phyloP scores from a whole-genome alignment of 2,797 vertebrate genomes.

The Peromyscus melanophrys region DNA sequence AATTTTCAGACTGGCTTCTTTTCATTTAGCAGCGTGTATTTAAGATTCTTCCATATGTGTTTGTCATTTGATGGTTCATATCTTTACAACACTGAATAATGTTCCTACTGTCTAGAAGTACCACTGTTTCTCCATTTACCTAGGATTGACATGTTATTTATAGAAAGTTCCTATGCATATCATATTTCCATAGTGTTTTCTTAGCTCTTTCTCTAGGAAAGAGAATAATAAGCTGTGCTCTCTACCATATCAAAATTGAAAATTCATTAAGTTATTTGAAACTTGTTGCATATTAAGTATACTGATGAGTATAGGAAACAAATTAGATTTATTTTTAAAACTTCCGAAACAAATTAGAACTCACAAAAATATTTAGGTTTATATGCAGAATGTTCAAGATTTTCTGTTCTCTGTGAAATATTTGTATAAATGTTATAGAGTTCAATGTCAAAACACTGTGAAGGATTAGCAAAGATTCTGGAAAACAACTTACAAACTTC shows the following conservation, averaged over 20 bases:
- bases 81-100: background rate
- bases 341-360: background rate
- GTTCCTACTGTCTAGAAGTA: too few species aligned
- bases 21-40: too few species aligned
- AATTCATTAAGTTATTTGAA: background rate
- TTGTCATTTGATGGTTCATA: background rate
- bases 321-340: slow-evolving; percentile 29
- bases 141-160: background rate
- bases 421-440: background rate
- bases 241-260: background rate
- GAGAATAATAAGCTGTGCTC: background rate
- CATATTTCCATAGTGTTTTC: background rate
- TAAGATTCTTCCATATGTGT: too few species aligned
- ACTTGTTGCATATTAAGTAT: background rate
- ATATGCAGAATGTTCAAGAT: background rate
- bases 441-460: background rate
- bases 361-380: background rate
- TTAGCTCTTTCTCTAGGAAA: background rate
- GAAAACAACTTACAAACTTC: background rate
- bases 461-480: background rate
- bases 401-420: background rate
- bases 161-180: background rate
- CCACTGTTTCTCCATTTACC: background rate
- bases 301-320: background rate
- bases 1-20: background rate